Evolutionary conservation across 2,113 vertebrate species (phyloP).

Genomic region (Gavialis gangeticus): DNA sequence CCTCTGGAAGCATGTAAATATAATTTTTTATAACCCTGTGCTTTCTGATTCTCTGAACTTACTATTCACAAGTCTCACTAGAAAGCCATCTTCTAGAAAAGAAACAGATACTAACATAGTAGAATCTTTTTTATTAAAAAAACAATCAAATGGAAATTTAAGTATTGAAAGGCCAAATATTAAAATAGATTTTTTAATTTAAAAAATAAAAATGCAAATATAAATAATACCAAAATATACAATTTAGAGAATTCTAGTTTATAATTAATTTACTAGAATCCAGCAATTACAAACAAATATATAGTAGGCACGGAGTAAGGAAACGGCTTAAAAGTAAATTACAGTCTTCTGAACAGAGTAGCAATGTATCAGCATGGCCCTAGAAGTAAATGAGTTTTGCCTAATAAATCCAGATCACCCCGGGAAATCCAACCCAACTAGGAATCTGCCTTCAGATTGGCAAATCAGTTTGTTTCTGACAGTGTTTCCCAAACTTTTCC

Average conservation of each 20-base stretch:
- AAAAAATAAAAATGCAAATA: background rate
- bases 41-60: slow-evolving; percentile 18
- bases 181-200: no score
- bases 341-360: background rate
- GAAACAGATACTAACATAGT: background rate
- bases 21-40: background rate
- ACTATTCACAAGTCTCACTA: background rate
- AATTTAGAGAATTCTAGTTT: background rate
- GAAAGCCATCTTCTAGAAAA: background rate
- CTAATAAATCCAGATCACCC: background rate
- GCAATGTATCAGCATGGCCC: background rate
- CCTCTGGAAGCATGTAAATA: background rate
- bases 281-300: background rate
- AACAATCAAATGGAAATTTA: background rate
- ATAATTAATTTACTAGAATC: background rate
- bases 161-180: no score
- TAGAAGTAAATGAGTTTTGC: background rate
- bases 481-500: no score
- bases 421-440: background rate
- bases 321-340: background rate
- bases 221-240: background rate
- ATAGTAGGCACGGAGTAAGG: background rate
- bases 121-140: slow-evolving; percentile 1
- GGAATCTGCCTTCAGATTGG: background rate
- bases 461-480: background rate